phyloP scores from a whole-genome alignment of 2,113 vertebrate species.

The Serilophus lunatus region DNA sequence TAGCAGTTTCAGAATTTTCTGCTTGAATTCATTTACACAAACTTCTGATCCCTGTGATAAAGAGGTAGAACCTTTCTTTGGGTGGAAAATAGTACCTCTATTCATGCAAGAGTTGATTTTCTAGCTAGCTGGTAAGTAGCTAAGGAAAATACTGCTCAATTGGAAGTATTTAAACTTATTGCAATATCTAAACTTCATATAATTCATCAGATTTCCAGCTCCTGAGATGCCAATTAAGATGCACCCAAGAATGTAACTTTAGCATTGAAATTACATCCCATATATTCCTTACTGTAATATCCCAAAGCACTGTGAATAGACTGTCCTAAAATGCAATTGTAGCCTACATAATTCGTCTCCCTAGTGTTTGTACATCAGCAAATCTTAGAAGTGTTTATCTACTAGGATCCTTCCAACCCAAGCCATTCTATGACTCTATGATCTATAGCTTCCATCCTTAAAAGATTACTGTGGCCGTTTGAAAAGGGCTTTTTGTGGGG shows the following conservation, averaged over 20 bases:
- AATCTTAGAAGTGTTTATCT: neutral
- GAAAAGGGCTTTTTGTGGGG: no score
- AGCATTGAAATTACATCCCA: neutral
- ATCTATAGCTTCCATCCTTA: neutral
- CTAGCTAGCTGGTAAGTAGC: neutral
- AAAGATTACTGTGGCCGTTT: no score
- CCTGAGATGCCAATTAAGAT: neutral
- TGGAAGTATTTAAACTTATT: neutral
- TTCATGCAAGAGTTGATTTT: neutral
- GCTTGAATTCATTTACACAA: neutral
- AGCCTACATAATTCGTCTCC: neutral
- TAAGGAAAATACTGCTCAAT: neutral
- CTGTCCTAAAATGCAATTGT: neutral
- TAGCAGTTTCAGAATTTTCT: neutral
- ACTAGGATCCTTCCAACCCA: neutral
- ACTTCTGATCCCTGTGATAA: neutral
- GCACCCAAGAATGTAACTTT: neutral
- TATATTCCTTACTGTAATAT: neutral
- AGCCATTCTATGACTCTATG: neutral
- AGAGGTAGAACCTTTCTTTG: neutral
- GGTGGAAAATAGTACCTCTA: neutral
- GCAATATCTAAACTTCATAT: neutral
- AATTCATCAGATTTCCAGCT: neutral
- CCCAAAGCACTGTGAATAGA: neutral
- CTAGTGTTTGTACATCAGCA: neutral